Conservation (phyloP, 2,888 invertebrate genomes). For the Halocaridina rubra region DNA sequence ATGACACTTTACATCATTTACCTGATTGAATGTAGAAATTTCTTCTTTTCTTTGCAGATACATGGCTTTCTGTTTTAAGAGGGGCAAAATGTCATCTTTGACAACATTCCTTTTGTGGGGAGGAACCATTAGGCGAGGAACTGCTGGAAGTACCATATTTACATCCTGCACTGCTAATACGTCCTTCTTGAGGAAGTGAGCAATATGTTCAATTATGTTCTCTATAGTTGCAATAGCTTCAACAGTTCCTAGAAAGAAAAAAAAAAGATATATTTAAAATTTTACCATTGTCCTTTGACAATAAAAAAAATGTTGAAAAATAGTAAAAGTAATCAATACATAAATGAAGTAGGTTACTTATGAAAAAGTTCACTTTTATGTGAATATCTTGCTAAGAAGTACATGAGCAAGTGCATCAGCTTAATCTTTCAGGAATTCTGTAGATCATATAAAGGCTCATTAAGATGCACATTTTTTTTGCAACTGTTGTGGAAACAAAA, state of each 20-base stretch:
- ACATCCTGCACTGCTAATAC: constrained; percentile 66
- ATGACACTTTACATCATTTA: too few species aligned
- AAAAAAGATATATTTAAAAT: neutral
- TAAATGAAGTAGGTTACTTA: neutral
- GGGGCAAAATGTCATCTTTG: constrained; percentile 32
- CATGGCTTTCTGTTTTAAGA: constrained; percentile 37
- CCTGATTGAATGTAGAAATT: constrained; percentile 37
- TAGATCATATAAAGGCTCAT: too few species aligned
- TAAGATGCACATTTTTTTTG: too few species aligned
- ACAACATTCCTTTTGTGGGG: constrained; percentile 16
- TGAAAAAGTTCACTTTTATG: too few species aligned
- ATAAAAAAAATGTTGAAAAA: too few species aligned
- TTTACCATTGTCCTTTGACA: too few species aligned
- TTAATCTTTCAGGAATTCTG: too few species aligned
- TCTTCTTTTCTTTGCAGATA: constrained; percentile 26
- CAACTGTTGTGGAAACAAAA: too few species aligned
- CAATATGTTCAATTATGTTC: constrained; percentile 70
- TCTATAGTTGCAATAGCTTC: constrained; percentile 69
- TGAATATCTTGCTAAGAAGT: too few species aligned
- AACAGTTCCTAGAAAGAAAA: constrained; percentile 49
- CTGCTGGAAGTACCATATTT: constrained; percentile 32
- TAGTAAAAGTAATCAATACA: neutral
- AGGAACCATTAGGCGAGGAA: neutral
- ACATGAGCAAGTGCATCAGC: too few species aligned
- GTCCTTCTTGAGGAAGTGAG: constrained; percentile 67